Evolutionary conservation across 1,140 invertebrate species (phyloP), one percentile per base, ranked within the genome.

Genomic region (Neotoxoptera formosana): DNA sequence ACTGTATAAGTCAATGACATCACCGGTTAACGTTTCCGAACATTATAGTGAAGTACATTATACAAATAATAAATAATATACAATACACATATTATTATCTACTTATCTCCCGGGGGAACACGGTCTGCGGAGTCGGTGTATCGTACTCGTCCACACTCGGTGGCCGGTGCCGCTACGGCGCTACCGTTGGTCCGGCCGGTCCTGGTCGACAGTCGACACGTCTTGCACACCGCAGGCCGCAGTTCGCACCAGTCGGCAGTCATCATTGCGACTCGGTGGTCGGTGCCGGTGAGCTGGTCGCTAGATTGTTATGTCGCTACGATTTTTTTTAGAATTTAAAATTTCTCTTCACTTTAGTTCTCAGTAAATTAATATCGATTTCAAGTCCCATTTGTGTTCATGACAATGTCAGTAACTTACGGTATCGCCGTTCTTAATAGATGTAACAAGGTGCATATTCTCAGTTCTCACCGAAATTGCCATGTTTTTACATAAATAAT

Each of bases 1-100:
- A 89, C 88, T 89, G 88, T 56, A 36, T 23, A 9, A 56, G 88
- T 89, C 88, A 89, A 56, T 89, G 88, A 89, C 88, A 88, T 88
- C 45, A 51, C 7, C 86, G 41, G 41, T 2, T 2, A 41, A 41
- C 41, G 25, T 45, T 41, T 34, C 47, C 7, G 47, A 48, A 45
- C 81, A 23, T 36, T 41, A n/a, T 83, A 41, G 81, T 36, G 34
- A 36, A 41, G 23, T 41, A 41, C 51, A 53, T 53, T 21, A 23
- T 23, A 53, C 25, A 23, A 41, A 41, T n/a, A n/a, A n/a, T n/a
- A n/a, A n/a, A n/a, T n/a, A n/a, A n/a, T 41, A 41, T 41, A 41
- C 41, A 41, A 41, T 41, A 41, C 4, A 41, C 41, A 41, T 41
- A 41, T 2, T 41, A 41, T 41, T 41, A 53, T 53, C 21, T 76